Percentiles rank a stretch among this genome's conserved stretches.
phyloP scores from a whole-genome alignment of 1,140 invertebrate genomes.

The Lysiphlebus fabarum region DNA sequence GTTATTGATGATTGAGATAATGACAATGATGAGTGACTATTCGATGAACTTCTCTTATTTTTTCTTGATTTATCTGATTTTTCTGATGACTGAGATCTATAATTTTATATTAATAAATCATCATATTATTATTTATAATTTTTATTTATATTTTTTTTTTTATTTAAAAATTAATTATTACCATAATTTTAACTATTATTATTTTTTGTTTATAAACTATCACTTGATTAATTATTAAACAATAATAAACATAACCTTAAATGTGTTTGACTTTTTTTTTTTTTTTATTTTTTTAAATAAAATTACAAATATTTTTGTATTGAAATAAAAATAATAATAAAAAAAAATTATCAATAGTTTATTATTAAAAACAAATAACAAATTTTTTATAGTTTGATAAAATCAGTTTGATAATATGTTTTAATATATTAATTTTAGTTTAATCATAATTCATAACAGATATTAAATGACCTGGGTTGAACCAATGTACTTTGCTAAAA shows the following conservation, averaged over 20 bases:
- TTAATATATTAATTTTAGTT: conserved; percentile 7
- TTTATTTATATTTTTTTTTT: too few relatives aligned
- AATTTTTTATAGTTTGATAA: too few relatives aligned
- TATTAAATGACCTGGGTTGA: conserved; percentile 41
- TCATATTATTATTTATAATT: too few relatives aligned
- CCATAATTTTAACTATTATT: too few relatives aligned
- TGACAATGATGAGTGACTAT: conserved; percentile 34
- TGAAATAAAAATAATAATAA: too few relatives aligned
- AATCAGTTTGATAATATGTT: conserved; percentile 10
- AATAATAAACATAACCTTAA: conserved; percentile 42
- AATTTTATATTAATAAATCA: conserved; percentile 24
- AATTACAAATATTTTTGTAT: too few relatives aligned
- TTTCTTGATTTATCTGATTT: conserved; percentile 50
- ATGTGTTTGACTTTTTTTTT: too few relatives aligned
- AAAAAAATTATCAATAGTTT: conserved; percentile 5
- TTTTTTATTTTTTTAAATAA: too few relatives aligned
- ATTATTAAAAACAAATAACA: too few relatives aligned
- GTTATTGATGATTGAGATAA: conserved; percentile 28
- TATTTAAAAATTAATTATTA: too few relatives aligned
- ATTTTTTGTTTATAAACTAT: too few relatives aligned
- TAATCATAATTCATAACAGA: conserved; percentile 7
- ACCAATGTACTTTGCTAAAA: conserved; percentile 35
- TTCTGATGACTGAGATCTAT: conserved; percentile 52
- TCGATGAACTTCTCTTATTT: conserved; percentile 44
- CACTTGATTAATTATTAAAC: conserved; percentile 10